Evolutionary conservation across 2,113 vertebrate species (phyloP).

Genomic region (Cyphotilapia sp.): DNA sequence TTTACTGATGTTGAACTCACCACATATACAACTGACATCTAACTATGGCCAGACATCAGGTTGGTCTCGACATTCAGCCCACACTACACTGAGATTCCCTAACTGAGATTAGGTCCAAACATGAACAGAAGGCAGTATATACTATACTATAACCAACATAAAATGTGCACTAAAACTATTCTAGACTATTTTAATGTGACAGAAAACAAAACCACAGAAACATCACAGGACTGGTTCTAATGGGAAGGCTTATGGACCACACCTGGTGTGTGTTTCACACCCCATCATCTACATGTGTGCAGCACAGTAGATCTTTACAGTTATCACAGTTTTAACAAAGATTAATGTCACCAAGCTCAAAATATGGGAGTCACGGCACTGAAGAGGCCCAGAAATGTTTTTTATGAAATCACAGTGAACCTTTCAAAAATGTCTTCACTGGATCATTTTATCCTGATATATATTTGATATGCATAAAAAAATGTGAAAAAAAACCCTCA

Average conservation of each 20-base stretch:
- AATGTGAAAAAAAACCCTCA: not conserved
- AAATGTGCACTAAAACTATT: not conserved
- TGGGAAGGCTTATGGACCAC: not conserved
- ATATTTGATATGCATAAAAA: not conserved
- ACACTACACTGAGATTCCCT: not conserved
- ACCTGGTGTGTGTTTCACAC: not conserved
- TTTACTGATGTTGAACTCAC: not conserved
- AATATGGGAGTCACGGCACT: not conserved
- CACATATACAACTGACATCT: not conserved
- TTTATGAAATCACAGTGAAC: not conserved
- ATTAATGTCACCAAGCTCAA: not conserved
- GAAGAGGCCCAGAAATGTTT: not conserved
- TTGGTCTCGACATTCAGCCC: not conserved
- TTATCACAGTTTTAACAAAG: not conserved
- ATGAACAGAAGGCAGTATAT: not conserved
- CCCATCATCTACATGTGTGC: not conserved
- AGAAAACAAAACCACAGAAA: not conserved
- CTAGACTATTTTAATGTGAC: not conserved
- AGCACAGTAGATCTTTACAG: not conserved
- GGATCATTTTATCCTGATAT: not conserved
- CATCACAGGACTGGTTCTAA: not conserved
- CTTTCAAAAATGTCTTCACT: not conserved
- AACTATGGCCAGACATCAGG: not conserved
- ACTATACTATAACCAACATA: not conserved
- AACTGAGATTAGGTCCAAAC: not conserved